These are phyloP conservation scores for Drosophila multiciliata DNA, from an alignment of 2,888 invertebrate genomes.

Conservation along the genomic window DNA sequence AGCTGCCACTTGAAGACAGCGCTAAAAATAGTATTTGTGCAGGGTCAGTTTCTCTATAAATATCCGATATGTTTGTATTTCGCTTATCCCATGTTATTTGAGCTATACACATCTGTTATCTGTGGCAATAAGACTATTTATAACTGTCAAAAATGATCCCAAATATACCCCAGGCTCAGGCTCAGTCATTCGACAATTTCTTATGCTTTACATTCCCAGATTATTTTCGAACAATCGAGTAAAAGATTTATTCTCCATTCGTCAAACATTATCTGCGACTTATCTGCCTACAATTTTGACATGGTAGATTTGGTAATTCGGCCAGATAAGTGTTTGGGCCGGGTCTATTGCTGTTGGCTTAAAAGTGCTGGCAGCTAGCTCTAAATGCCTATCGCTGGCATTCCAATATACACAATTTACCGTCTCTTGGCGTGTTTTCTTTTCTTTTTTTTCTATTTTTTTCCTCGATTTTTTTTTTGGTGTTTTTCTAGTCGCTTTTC, in stretches of 20 bases:
- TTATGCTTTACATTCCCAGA: background rate
- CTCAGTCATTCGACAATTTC: background rate
- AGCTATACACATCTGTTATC: background rate
- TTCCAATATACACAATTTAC: constrained; percentile 67
- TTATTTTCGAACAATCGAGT: background rate
- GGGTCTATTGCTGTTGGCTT: constrained; percentile 26
- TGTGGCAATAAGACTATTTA: background rate
- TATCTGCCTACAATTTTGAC: constrained; percentile 10
- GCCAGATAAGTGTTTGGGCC: constrained; percentile 36
- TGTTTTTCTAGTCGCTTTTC: constrained; percentile 48
- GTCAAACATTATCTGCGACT: background rate
- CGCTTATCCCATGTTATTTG: background rate
- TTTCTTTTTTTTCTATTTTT: constrained; percentile 32
- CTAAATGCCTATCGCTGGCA: constrained; percentile 74
- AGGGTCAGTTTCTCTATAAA: constrained; percentile 12
- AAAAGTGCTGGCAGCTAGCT: constrained; percentile 41
- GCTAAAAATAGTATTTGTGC: constrained; percentile 25
- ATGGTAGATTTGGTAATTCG: constrained; percentile 8
- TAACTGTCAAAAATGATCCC: background rate
- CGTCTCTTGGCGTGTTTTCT: constrained; percentile 35
- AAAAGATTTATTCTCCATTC: constrained; percentile 10
- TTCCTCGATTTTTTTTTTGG: constrained; percentile 29
- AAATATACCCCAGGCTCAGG: background rate
- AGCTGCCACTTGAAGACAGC: constrained; percentile 1
- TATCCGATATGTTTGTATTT: background rate